phyloP scores from a whole-genome alignment of 2,797 vertebrate genomes.

The Pelobates cultripes region DNA sequence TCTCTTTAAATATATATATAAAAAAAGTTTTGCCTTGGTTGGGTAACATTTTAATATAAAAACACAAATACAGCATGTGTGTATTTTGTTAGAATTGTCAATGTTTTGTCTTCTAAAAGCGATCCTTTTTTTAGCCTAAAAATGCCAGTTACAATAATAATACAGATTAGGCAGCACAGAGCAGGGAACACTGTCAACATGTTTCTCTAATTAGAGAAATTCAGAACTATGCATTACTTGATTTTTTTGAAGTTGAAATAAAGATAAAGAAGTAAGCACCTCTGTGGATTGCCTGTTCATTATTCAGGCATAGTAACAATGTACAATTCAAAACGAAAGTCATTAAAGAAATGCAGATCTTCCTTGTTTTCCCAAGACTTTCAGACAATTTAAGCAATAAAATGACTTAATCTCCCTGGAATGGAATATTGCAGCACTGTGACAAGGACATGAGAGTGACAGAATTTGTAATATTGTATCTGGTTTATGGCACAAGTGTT shows the following conservation, averaged over 20 bases:
- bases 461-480: slow-evolving; percentile 68
- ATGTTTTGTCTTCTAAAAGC: background rate
- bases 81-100: slow-evolving; percentile 1
- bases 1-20: background rate
- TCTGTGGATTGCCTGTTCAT: slow-evolving; percentile 64
- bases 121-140: slow-evolving; percentile 21
- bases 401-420: slow-evolving; percentile 68
- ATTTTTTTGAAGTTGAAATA: slow-evolving; percentile 58
- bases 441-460: slow-evolving; percentile 67
- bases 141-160: slow-evolving; percentile 52
- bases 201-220: slow-evolving; percentile 54
- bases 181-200: slow-evolving; percentile 54
- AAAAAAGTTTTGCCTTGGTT: background rate
- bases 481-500: slow-evolving; percentile 69
- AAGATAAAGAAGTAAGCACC: slow-evolving; percentile 56
- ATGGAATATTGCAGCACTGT: slow-evolving; percentile 60
- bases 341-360: slow-evolving; percentile 64
- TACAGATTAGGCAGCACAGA: slow-evolving; percentile 34
- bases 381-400: slow-evolving; percentile 67
- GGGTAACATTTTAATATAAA: background rate
- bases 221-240: slow-evolving; percentile 49
- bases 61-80: background rate
- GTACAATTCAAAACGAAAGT: slow-evolving; percentile 65
- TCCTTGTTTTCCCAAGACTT: slow-evolving; percentile 62
- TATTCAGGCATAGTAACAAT: slow-evolving; percentile 61